Evolutionary conservation across 2,113 vertebrate species (phyloP), one percentile per base, ranked within the genome.

Genomic region (Verasper variegatus): DNA sequence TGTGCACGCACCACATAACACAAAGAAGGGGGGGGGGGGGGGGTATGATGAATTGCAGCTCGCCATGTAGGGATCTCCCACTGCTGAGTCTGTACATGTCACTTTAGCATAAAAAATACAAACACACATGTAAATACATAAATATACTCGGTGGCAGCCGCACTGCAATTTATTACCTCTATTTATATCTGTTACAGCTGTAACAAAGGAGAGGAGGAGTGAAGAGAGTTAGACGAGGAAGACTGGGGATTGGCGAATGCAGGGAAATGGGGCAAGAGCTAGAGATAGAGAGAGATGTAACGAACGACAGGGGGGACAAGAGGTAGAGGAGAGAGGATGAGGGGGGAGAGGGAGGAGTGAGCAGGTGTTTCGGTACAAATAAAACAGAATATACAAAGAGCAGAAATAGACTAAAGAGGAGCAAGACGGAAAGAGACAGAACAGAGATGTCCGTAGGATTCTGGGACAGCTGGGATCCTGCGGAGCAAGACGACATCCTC

Each of bases 401-500:
- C 13, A 71, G 58, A 31, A 67, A 73, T 0, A 68, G 21, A 74
- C 20, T 15, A 27, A 64, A 62, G 68, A 26, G n/a, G 35, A 69
- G 31, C 0, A 18, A 63, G 66, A 70, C 42, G 51, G 17, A 35
- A 51, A 54, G 0, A n/a, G 5, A 45, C 40, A 51, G 0, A 65
- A 37, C 60, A 37, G 60, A 62, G 27, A 74, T 17, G 78, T 81
- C 82, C 85, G 81, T 45, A 24, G 71, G 81, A 90, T 86, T 89
- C 81, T 86, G 78, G 86, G 88, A 89, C 80, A 86, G 68, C 80
- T 75, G 66, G 82, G 78, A 88, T 88, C 75, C 84, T 75, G 68
- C 51, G 14, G 74, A 85, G 68, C 26, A 23, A 89, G 84, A 92
- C 55, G 87, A 91, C 86, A 75, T 88, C 82, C 82, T 89, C 87